Conservation (phyloP, 2,797 vertebrate species). For the Phoeniculus purpureus region DNA sequence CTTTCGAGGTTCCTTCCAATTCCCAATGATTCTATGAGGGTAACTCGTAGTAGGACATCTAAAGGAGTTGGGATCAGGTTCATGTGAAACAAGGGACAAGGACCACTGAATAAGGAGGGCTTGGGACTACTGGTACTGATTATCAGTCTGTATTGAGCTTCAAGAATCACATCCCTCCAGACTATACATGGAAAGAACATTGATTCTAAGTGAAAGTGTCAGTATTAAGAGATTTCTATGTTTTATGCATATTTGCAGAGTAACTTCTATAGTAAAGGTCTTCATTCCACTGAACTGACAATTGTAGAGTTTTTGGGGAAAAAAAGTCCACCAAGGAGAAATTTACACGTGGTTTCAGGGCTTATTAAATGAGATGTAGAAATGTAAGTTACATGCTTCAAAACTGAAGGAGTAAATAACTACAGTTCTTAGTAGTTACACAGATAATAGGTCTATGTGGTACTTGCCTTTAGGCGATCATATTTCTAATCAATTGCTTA, state of each 20-base stretch:
- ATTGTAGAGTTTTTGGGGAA: background rate
- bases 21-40: background rate
- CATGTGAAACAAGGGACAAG: background rate
- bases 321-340: background rate
- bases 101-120: background rate
- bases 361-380: background rate
- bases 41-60: background rate
- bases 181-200: background rate
- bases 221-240: background rate
- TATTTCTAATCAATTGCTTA: background rate
- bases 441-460: background rate
- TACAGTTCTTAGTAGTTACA: background rate
- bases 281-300: background rate
- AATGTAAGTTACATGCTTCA: background rate
- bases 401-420: background rate
- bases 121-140: background rate
- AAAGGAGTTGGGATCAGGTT: background rate
- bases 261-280: background rate
- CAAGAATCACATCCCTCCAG: background rate
- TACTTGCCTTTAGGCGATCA: background rate
- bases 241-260: background rate
- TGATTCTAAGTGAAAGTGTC: background rate
- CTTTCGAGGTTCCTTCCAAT: too few relatives aligned
- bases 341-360: background rate
- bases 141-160: background rate